Base-by-base conservation (phyloP, 2,797 vertebrate genomes). In the Oryzias dopingdopingensis region DNA sequence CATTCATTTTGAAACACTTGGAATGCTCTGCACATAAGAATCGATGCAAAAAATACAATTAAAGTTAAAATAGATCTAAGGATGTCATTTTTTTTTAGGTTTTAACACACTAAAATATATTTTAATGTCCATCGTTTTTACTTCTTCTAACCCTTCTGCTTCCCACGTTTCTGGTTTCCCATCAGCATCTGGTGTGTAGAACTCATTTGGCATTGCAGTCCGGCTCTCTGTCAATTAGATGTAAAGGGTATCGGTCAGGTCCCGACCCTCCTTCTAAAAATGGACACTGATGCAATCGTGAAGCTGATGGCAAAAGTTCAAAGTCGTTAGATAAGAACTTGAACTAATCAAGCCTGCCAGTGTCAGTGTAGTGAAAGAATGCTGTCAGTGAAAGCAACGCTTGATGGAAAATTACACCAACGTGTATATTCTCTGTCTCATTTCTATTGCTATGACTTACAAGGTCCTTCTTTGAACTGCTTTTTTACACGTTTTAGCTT, bases 241-340 rank as follows among this genome's bases (percentile, higher is more conserved):
- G 59, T 26, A 63, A 50, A 23, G 47, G 63, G 63, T 56, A 56
- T 59, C 7, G 15, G 46, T 72, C 69, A 67, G 62, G 61, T 77
- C 81, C 77, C 13, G n/a, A 73, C 55, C 59, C 44, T 8, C 57
- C 59, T 75, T 82, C 81, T 82, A 58, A 78, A 84, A 79, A 62
- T 65, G 66, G 80, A 72, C 73, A 20, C 65, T 80, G 82, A 85
- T 74, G 83, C 70, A 84, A 85, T 67, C 62, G 65, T 60, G 59
- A 44, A 61, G 60, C 77, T 59, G 56, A 62, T 72, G 76, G 75
- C 53, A 79, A 62, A 70, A 71, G 71, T 74, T 73, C 63, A 68
- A 52, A 61, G 60, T 79, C 78, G 66, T 83, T 80, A 79, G 50
- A 60, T 29, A 40, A 71, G 63, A 61, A 70, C 59, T 62, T 77